These are phyloP conservation scores for Chalcis sispes DNA, from an alignment of 2,888 invertebrate species.

Conservation along the genomic window DNA sequence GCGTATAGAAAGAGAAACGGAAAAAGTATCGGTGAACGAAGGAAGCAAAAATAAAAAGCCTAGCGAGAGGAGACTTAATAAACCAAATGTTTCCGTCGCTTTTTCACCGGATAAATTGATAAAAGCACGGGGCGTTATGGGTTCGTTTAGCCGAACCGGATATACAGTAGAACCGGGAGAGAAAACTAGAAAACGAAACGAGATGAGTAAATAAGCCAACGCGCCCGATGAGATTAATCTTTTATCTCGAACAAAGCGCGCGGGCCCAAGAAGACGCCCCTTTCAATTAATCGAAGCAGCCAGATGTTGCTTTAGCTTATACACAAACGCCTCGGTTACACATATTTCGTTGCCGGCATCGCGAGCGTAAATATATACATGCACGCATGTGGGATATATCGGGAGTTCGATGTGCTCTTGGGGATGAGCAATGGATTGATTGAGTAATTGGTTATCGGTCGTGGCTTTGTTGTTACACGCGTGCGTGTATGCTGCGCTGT, in stretches of 20 bases:
- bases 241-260: slow-evolving; percentile 20
- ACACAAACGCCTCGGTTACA: too few species aligned
- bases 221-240: slow-evolving; percentile 36
- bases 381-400: background rate
- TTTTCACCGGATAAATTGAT: slow-evolving; percentile 65
- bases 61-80: slow-evolving; percentile 60
- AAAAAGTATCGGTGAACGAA: too few species aligned
- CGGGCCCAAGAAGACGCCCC: slow-evolving; percentile 11
- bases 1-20: too few species aligned
- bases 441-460: slow-evolving; percentile 31
- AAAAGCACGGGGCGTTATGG: slow-evolving; percentile 61
- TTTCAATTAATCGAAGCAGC: slow-evolving; percentile 21
- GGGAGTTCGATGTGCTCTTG: background rate
- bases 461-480: background rate
- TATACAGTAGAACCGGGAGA: background rate
- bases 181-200: background rate
- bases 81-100: slow-evolving; percentile 66
- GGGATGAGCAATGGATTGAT: background rate
- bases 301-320: slow-evolving; percentile 5
- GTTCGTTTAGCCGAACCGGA: background rate
- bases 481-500: too few species aligned
- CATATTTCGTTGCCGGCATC: background rate
- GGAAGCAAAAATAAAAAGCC: background rate
- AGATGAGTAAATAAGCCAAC: background rate
- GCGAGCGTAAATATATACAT: background rate